phyloP scores from a whole-genome alignment of 2,797 vertebrate species.

The Euphonia xanthogaster region DNA sequence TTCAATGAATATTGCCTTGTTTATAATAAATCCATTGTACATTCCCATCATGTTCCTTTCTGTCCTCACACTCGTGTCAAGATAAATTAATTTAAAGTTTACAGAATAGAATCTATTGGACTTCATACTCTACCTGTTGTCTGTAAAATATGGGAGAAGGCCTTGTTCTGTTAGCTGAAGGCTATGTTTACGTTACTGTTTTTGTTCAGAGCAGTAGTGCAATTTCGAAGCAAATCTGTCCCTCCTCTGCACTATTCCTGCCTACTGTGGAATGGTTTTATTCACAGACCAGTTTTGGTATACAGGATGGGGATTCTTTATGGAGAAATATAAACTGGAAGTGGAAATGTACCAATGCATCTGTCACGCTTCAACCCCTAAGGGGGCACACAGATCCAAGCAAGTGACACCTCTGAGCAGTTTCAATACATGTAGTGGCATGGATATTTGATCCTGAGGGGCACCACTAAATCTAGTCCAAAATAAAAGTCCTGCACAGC shows the following conservation, averaged over 20 bases:
- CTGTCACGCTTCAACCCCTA: background rate
- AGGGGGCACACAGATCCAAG: background rate
- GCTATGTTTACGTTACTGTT: background rate
- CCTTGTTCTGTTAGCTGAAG: background rate
- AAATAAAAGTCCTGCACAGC: background rate
- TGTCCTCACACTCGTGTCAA: background rate
- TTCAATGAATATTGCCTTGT: background rate
- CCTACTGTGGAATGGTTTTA: background rate
- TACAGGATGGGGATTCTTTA: background rate
- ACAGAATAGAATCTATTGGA: background rate
- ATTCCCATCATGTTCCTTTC: background rate
- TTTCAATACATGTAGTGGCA: background rate
- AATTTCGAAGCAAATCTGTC: background rate
- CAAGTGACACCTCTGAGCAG: background rate
- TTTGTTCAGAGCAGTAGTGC: background rate
- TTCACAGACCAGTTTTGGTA: background rate
- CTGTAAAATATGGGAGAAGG: background rate
- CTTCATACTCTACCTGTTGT: background rate
- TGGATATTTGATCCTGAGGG: background rate
- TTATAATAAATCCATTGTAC: background rate
- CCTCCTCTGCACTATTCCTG: background rate
- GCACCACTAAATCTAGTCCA: background rate
- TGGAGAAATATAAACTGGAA: background rate
- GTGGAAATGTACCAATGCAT: background rate
- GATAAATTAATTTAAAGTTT: background rate